Evolutionary conservation across 2,113 vertebrate genomes (phyloP).

Genomic region (Sander vitreus): DNA sequence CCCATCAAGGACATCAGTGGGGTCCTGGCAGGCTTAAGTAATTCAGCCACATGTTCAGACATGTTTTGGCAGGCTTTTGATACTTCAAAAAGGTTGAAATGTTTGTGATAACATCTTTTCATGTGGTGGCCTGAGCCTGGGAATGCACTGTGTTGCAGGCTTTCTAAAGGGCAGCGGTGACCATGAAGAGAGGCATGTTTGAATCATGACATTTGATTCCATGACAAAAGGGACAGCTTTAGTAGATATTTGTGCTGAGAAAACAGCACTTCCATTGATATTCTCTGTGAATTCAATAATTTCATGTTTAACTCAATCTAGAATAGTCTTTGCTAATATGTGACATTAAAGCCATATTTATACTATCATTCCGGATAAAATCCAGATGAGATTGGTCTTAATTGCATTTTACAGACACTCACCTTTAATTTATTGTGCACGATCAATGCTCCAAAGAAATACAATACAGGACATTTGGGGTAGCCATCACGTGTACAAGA

Average conservation of each 20-base stretch:
- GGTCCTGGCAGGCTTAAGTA: constrained; percentile 57
- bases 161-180: constrained; percentile 69
- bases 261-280: background rate
- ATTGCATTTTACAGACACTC: background rate
- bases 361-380: background rate
- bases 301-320: too few relatives aligned
- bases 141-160: constrained; percentile 27
- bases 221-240: constrained; percentile 29
- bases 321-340: too few relatives aligned
- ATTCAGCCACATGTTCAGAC: constrained; percentile 69
- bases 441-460: background rate
- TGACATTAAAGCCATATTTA: background rate
- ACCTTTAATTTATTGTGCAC: background rate
- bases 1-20: constrained; percentile 70
- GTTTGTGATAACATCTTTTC: constrained; percentile 75
- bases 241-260: background rate
- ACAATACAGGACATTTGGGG: too few relatives aligned
- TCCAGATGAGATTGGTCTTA: background rate
- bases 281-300: background rate
- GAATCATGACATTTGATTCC: constrained; percentile 63
- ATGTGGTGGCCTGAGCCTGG: constrained; percentile 47
- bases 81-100: constrained; percentile 74
- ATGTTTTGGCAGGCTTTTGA: constrained; percentile 71
- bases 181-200: constrained; percentile 49
- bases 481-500: background rate